phyloP scores from a whole-genome alignment of 1,140 invertebrate species.

The Mercenaria mercenaria region DNA sequence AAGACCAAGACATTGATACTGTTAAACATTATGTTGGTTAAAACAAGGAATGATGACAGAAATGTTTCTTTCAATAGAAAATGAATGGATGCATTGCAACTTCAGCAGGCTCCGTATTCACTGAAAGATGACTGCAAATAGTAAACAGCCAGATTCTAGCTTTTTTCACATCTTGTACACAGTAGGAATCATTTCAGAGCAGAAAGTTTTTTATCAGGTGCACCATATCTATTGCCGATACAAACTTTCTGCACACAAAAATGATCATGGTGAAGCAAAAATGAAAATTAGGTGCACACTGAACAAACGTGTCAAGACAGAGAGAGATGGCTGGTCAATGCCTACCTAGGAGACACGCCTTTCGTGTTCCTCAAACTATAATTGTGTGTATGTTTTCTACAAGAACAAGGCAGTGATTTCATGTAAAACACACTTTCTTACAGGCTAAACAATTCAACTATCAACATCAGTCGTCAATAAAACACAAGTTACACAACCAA shows the following conservation, averaged over 20 bases:
- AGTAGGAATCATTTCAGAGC: slow-evolving; percentile 6
- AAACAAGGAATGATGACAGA: no score
- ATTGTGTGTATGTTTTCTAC: slow-evolving; percentile 67
- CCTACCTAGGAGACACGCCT: slow-evolving; percentile 67
- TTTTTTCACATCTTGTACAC: slow-evolving; percentile 20
- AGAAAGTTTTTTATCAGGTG: not conserved
- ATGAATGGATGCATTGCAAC: no score
- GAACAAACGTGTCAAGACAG: slow-evolving; percentile 63
- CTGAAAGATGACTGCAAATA: no score
- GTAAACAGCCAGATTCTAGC: no score
- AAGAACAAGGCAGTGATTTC: slow-evolving; percentile 57
- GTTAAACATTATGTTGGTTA: no score
- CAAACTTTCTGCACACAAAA: not conserved
- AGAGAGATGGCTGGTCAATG: slow-evolving; percentile 41
- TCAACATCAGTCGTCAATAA: no score
- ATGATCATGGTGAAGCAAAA: slow-evolving; percentile 5
- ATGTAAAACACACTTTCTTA: slow-evolving; percentile 20
- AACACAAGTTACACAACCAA: no score
- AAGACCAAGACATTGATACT: no score
- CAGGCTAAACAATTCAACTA: no score
- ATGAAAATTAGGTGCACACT: slow-evolving; percentile 67
- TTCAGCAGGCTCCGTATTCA: no score
- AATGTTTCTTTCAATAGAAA: no score
- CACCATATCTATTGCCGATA: not conserved
- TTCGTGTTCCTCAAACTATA: slow-evolving; percentile 69